Base-by-base conservation (phyloP, 2,797 vertebrate species). In the Neopelma chrysocephalum region DNA sequence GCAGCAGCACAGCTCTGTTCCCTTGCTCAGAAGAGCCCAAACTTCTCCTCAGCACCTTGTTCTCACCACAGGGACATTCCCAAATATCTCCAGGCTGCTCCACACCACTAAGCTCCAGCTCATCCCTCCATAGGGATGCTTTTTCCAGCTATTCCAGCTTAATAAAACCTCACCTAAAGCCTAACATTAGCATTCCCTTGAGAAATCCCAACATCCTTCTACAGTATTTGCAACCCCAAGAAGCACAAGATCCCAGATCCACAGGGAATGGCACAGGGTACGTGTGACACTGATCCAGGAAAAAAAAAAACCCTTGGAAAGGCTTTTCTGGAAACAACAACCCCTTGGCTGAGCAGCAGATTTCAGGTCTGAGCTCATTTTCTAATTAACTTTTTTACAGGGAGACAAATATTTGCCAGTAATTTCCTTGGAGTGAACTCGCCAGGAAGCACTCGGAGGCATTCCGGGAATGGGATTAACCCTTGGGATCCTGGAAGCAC, bases 1-100 rank as follows among this genome's bases (percentile, higher is more conserved):
- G 42, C 64, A n/a, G 10, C 60, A n/a, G 47, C 70, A 36, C n/a
- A 14, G 42, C n/a, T 4, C 0, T 0, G 3, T 34, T 13, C 47
- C 29, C 25, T 38, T 0, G 0, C 68, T 57, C 23, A 3, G 32
- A 43, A 53, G 29, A 70, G 12, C 29, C 38, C 47, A 32, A 26
- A 1, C 34, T 73, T 7, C 58, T 25, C 68, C 75, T 50, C 82
- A 62, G 12, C 42, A 21, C 31, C 64, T 31, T 4, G 0, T 17
- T 34, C 85, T 40, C 73, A 42, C 5, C 50, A 6, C 40, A 32
- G n/a, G 31, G 66, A 79, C 3, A 5, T 3, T 60, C 43, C 61
- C 34, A 40, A 29, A 1, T 2, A 31, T 3, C 54, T 53, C 90
- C 69, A 60, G 40, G 45, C 32, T 47, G 43, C 7, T 48, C 80